Evolutionary conservation across 2,888 invertebrate species (phyloP).

Genomic region (Rhagium mordax): DNA sequence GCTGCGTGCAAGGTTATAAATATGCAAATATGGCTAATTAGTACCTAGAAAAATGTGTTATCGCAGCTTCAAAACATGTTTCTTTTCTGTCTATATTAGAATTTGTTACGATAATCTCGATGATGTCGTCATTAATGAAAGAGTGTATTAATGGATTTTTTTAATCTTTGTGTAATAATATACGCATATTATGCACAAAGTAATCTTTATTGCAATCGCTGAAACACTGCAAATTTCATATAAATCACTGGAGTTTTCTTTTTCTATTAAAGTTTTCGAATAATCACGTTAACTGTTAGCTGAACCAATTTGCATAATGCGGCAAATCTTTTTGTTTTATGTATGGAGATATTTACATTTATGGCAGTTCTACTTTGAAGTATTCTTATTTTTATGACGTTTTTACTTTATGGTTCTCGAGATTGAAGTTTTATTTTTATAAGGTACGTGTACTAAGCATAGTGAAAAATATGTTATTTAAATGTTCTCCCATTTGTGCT

Average conservation of each 20-base stretch:
- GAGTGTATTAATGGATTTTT: neutral
- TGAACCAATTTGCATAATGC: constrained; percentile 35
- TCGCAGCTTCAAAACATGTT: neutral
- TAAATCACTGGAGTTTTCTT: constrained; percentile 30
- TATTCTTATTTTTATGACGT: constrained; percentile 31
- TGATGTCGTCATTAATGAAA: neutral
- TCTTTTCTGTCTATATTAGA: neutral
- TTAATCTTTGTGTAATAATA: neutral
- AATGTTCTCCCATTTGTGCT: too few species aligned
- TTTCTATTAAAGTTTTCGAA: constrained; percentile 19
- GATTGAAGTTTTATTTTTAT: constrained; percentile 7
- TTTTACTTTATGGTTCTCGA: neutral
- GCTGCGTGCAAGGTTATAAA: neutral
- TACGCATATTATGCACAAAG: constrained; percentile 6
- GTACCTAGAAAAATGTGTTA: neutral
- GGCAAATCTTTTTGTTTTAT: constrained; percentile 36
- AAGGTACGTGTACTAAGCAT: neutral
- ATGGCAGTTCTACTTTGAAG: constrained; percentile 29
- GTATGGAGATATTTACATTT: constrained; percentile 32
- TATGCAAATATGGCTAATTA: neutral
- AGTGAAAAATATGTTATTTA: neutral
- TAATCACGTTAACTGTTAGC: constrained; percentile 34
- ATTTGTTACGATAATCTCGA: neutral
- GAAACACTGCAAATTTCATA: constrained; percentile 23
- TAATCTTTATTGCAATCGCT: constrained; percentile 17